Conservation (phyloP, 2,113 vertebrate genomes). For the Macquaria ambigua region DNA sequence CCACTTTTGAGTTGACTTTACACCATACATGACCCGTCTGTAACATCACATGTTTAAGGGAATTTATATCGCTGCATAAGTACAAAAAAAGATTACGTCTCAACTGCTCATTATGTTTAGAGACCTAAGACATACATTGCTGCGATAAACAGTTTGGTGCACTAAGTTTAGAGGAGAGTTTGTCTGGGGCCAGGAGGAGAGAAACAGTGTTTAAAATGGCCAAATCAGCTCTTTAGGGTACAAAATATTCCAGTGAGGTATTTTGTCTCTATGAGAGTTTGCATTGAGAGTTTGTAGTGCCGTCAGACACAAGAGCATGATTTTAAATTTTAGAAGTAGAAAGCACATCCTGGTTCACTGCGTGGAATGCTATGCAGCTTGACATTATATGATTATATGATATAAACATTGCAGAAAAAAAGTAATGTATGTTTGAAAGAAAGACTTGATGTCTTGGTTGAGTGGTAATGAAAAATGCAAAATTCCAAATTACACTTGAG, state of each 20-base stretch:
- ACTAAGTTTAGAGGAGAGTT: not conserved
- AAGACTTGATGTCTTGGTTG: not conserved
- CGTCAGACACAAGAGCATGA: not conserved
- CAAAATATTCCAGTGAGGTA: not conserved
- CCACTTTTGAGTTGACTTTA: conserved; percentile 35
- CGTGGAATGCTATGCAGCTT: not conserved
- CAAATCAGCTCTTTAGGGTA: not conserved
- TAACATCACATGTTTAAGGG: not conserved
- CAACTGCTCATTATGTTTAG: not conserved
- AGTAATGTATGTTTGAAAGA: not conserved
- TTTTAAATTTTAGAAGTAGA: not conserved
- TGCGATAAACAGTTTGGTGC: not conserved
- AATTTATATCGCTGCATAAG: not conserved
- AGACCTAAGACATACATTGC: not conserved
- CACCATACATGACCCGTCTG: not conserved
- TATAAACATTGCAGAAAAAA: not conserved
- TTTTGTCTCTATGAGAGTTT: not conserved
- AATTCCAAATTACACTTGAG: too few species aligned
- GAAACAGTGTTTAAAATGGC: not conserved
- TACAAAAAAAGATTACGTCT: not conserved
- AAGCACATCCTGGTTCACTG: not conserved
- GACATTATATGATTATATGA: not conserved
- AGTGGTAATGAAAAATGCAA: not conserved
- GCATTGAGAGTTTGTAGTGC: not conserved
- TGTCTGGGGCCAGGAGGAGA: not conserved